Evolutionary conservation across 1,140 invertebrate species (phyloP), one percentile per base, ranked within the genome.

Genomic region (Eriocheir sinensis): DNA sequence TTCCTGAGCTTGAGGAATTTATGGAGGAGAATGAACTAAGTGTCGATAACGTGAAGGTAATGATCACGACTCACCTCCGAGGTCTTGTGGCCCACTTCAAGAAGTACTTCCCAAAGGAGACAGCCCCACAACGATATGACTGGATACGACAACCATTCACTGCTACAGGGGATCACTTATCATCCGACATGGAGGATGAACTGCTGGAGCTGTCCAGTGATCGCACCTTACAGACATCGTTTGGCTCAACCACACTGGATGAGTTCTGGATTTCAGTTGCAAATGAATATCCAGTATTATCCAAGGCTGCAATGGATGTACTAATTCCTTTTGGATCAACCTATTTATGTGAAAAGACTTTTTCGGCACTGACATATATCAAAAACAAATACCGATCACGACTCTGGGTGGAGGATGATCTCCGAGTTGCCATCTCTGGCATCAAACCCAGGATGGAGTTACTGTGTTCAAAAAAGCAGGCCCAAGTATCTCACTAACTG

Each of bases 201-300:
- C 81, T 85, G 4, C 30, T 85, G 8, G 81, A 85, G 30, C 38
- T 85, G 3, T 85, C 21, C 9, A 32, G 81, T 85, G 81, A 85
- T 85, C 9, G 38, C 12, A 85, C 32, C 81, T 85, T 85, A 85
- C 30, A 30, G 34, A 15, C 27, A 21, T 30, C 17, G 38, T 36
- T 85, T 85, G 32, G n/a, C 9, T 34, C 81, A 3, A 85, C 81
- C 17, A 85, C 81, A 85, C 81, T 85, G 30, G 81, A 85, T 34
- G 30, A 85, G 38, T 36, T 85, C n/a, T 34, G 81, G 81, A 85
- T 85, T 15, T 85, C 81, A 36, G 81, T 85, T 9, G 81, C 81
- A 85, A 27, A 40, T 3, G 81, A 85, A 34, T 85, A 85, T 32
- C 32, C 8, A 85, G 30, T 15, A 85, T 85, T 85, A 85, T 40